These are phyloP conservation scores for Drosophila nigritarsus DNA, from an alignment of 2,888 invertebrate species.

Conservation along the genomic window DNA sequence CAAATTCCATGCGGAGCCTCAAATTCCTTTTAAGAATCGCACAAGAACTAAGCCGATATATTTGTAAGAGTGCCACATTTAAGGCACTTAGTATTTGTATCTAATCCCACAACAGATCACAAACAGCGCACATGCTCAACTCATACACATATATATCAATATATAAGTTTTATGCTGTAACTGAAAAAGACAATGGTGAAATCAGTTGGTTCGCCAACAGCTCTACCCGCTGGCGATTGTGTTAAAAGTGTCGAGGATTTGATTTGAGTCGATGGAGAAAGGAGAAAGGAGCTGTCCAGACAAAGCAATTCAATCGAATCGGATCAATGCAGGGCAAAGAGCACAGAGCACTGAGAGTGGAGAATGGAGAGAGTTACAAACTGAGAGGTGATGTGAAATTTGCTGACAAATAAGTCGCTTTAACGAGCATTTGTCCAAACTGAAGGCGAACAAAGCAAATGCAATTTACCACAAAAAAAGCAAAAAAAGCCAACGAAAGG, in stretches of 20 bases:
- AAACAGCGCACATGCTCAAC: slow-evolving; percentile 9
- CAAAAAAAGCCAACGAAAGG: slow-evolving; percentile 7
- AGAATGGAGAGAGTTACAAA: neutral
- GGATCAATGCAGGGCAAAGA: slow-evolving; percentile 16
- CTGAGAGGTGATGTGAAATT: slow-evolving; percentile 23
- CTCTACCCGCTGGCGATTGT: slow-evolving; percentile 32
- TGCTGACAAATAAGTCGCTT: slow-evolving; percentile 77
- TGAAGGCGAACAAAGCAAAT: slow-evolving; percentile 57
- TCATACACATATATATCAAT: neutral
- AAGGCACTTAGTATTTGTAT: neutral
- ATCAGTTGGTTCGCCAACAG: slow-evolving; percentile 29
- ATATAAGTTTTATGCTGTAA: slow-evolving; percentile 11
- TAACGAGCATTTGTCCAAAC: slow-evolving; percentile 59
- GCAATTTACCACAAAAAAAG: slow-evolving; percentile 55
- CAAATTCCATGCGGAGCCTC: too few relatives aligned
- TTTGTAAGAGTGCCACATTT: neutral
- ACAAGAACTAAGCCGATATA: neutral
- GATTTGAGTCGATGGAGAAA: neutral
- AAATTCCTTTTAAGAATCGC: neutral
- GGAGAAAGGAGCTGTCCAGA: slow-evolving; percentile 27
- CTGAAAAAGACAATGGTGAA: slow-evolving; percentile 43
- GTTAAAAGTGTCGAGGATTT: slow-evolving; percentile 19
- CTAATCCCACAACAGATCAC: slow-evolving; percentile 7
- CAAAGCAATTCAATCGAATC: slow-evolving; percentile 55
- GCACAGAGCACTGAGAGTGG: neutral